Evolutionary conservation across 2,797 vertebrate genomes (phyloP).

Genomic region (Platyrinchus mystaceus): DNA sequence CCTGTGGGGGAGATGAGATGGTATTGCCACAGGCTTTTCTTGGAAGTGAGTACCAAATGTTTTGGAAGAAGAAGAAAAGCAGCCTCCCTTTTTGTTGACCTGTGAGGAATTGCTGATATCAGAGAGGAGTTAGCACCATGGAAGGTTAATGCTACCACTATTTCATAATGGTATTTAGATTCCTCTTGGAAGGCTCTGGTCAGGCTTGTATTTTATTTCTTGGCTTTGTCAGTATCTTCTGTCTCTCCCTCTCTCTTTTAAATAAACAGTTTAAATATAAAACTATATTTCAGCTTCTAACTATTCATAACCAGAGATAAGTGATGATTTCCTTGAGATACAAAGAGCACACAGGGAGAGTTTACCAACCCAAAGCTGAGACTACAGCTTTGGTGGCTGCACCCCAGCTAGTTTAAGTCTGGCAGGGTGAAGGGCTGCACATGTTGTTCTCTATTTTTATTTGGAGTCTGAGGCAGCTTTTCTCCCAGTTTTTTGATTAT

Average conservation of each 20-base stretch:
- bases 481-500: background rate
- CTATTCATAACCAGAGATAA: background rate
- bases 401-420: background rate
- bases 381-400: background rate
- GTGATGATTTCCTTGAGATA: background rate
- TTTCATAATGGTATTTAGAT: background rate
- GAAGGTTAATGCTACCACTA: background rate
- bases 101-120: background rate
- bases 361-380: background rate
- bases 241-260: background rate
- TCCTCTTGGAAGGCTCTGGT: background rate
- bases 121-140: background rate
- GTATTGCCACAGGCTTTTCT: background rate
- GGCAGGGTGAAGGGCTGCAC: background rate
- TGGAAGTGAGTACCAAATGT: background rate
- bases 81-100: background rate
- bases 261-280: slow-evolving; percentile 27
- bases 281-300: background rate
- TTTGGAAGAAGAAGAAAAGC: slow-evolving; percentile 19
- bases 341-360: background rate
- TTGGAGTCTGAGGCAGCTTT: background rate
- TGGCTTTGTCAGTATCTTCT: slow-evolving; percentile 8
- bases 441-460: background rate
- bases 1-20: background rate
- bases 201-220: slow-evolving; percentile 5